Base-by-base conservation (phyloP, 2,888 invertebrate species). In the Patella depressa region DNA sequence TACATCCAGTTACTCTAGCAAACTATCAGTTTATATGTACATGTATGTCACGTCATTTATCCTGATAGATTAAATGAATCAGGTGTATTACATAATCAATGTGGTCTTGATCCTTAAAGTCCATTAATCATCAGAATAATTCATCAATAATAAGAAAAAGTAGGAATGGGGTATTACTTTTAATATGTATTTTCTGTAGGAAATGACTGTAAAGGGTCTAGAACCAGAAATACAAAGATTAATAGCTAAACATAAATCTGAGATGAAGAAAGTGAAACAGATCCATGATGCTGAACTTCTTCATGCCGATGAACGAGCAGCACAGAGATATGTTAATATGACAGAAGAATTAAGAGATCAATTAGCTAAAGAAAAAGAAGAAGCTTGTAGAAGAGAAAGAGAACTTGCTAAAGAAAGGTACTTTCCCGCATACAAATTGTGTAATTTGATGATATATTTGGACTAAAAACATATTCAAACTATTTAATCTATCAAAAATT, bases 191-290 rank as follows among this genome's bases (percentile, higher is more conserved):
- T 57, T 2, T 69, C 74, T 80, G 12, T 81, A 91, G 91, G 92
- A 92, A 81, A 91, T 91, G 91, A 92, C 92, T 45, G 91, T 92
- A 72, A 91, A 91, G 80, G 92, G 92, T 19, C 80, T 92, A 74
- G 92, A 92, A 81, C 91, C 92, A 71, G 92, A 92, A 81, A 91
- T 92, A 72, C 91, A 92, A 81, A 82, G 90, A n/a, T 85, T 92
- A 77, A 91, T 92, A 7, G 90, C 90, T 5, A 91, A 91, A 79
- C 92, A 92, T 83, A 92, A 92, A 82, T 83, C 86, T 34, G 92
- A 92, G 80, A 77, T 92, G 45, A 90, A 90, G 82, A 90, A 90
- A 79, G 80, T 92, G 45, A 91, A 91, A 80, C 88, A 90, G 69
- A 87, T 90, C 19, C 91, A 92, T 77, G 91, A 91, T 79, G 90